Conservation (phyloP, 92 coral and sea anemone species). For the Zoanthus sociatus region DNA sequence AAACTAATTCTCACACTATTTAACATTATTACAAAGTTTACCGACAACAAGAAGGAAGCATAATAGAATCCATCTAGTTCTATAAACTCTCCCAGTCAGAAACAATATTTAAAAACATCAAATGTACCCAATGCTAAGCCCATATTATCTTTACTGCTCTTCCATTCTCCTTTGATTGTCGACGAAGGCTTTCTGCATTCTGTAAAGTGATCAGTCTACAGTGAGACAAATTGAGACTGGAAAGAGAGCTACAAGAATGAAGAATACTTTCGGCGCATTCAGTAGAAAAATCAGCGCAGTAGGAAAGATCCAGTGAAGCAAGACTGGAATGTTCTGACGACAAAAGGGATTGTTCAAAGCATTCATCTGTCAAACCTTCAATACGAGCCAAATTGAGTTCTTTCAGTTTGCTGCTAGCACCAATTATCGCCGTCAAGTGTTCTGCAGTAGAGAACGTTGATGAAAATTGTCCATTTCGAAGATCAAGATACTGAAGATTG, state of each 20-base stretch:
- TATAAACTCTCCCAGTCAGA: too few relatives aligned
- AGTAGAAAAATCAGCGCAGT: constrained; percentile 60
- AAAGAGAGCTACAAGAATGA: constrained; percentile 53
- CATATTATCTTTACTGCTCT: constrained; percentile 40
- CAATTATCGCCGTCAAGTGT: constrained; percentile 62
- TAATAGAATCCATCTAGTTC: too few relatives aligned
- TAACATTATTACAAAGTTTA: too few relatives aligned
- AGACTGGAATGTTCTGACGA: constrained; percentile 44
- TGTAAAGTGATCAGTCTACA: constrained; percentile 67
- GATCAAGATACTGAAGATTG: constrained; percentile 58
- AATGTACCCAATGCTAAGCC: constrained; percentile 13
- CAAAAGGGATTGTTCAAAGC: constrained; percentile 43
- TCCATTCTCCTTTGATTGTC: constrained; percentile 39
- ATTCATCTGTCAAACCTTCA: constrained; percentile 52
- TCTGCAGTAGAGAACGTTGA: constrained; percentile 52
- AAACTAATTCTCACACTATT: too few relatives aligned
- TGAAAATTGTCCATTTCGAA: constrained; percentile 65
- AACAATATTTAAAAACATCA: too few relatives aligned
- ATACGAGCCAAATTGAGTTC: constrained; percentile 64
- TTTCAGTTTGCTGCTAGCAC: constrained; percentile 41
- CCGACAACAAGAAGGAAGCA: too few relatives aligned
- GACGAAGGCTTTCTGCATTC: constrained; percentile 58
- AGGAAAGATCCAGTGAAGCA: constrained; percentile 63
- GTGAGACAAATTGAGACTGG: constrained; percentile 57
- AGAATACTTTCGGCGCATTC: constrained; percentile 50